Conservation (phyloP, 2,888 invertebrate genomes). For the Pollenia labialis region DNA sequence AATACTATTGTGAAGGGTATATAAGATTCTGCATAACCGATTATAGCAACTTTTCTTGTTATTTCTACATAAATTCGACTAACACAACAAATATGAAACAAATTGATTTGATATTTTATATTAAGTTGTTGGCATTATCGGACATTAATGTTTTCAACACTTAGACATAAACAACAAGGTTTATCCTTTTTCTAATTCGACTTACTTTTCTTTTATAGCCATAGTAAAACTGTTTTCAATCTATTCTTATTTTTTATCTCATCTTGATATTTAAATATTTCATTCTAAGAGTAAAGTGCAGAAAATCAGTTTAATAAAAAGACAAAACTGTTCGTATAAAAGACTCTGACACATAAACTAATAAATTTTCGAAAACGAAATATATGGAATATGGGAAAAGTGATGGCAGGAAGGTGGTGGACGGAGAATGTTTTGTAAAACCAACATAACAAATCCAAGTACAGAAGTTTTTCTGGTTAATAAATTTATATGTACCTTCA, state of each 20-base stretch:
- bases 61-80: too few relatives aligned
- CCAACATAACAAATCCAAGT: constrained; percentile 34
- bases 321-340: too few relatives aligned
- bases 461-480: constrained; percentile 31
- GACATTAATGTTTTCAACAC: constrained; percentile 48
- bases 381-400: too few relatives aligned
- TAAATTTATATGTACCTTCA: constrained; percentile 41
- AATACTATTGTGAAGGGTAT: too few relatives aligned
- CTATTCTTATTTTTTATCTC: not conserved
- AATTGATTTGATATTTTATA: constrained; percentile 21
- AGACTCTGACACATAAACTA: too few relatives aligned
- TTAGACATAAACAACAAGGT: constrained; percentile 13
- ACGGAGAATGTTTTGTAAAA: not conserved
- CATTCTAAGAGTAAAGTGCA: too few relatives aligned
- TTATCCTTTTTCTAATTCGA: constrained; percentile 2
- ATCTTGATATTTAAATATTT: too few relatives aligned
- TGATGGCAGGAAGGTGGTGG: too few relatives aligned
- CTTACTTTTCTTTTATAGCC: constrained; percentile 1
- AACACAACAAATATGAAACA: not conserved
- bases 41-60: too few relatives aligned
- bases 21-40: too few relatives aligned
- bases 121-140: constrained; percentile 42
- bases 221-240: constrained; percentile 18
- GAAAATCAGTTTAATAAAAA: not conserved
- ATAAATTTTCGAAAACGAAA: not conserved